These are phyloP conservation scores for Ypsolopha scabrella DNA, from an alignment of 2,888 invertebrate genomes.

Conservation along the genomic window DNA sequence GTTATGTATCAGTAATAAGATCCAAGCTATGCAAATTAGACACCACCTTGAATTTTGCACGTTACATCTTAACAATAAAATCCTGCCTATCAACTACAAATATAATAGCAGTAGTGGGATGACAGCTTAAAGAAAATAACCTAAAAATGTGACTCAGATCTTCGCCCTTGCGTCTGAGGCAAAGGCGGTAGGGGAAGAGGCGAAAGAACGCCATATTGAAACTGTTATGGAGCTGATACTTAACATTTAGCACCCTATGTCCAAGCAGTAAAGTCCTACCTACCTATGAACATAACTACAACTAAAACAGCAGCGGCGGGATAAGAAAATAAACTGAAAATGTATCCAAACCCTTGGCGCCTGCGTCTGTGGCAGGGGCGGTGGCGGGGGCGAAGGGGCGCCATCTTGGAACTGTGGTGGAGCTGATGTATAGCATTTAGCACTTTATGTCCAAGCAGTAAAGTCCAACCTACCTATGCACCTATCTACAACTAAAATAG, in stretches of 20 bases:
- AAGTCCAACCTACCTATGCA: too few species aligned
- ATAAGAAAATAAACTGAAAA: constrained; percentile 37
- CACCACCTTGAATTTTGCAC: too few species aligned
- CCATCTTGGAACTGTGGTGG: constrained; percentile 67
- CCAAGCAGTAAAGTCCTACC: too few species aligned
- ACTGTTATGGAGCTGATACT: constrained; percentile 63
- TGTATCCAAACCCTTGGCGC: constrained; percentile 52
- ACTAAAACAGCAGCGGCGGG: too few species aligned
- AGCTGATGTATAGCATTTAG: constrained; percentile 42
- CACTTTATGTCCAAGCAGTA: too few species aligned
- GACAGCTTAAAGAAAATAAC: constrained; percentile 15
- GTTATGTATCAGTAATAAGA: too few species aligned
- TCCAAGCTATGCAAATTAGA: too few species aligned
- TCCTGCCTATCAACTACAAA: too few species aligned
- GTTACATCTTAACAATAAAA: too few species aligned
- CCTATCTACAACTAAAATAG: too few species aligned
- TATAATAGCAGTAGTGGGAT: too few species aligned
- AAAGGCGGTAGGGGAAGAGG: constrained; percentile 23
- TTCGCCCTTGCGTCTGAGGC: constrained; percentile 20
- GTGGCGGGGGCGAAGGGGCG: constrained; percentile 38
- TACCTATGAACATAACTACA: too few species aligned
- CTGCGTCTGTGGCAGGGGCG: constrained; percentile 18
- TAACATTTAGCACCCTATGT: constrained; percentile 12
- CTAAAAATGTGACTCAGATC: constrained; percentile 62
- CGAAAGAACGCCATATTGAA: constrained; percentile 61